phyloP scores from a whole-genome alignment of 2,113 vertebrate genomes.

The Nannospalax galili region DNA sequence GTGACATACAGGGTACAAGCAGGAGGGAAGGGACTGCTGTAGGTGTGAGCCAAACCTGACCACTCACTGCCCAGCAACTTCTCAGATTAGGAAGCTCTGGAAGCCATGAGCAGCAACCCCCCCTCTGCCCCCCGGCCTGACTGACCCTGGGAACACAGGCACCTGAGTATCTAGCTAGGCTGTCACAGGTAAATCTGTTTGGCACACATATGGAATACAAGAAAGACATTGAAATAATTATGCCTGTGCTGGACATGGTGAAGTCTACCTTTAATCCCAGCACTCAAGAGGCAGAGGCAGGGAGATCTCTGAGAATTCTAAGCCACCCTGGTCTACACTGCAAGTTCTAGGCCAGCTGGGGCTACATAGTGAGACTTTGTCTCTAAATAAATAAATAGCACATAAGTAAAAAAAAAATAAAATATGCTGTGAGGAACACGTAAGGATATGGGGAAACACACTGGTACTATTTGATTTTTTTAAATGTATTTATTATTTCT shows the following conservation, averaged over 20 bases:
- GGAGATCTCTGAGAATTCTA: no score
- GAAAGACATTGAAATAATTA: neutral
- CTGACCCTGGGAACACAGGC: neutral
- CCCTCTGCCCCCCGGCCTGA: neutral
- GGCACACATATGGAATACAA: neutral
- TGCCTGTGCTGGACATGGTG: no score
- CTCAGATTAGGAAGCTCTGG: neutral
- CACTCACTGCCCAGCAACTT: rapidly evolving
- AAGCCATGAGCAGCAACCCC: neutral
- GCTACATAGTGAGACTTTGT: no score
- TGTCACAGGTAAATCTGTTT: neutral
- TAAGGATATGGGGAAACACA: neutral
- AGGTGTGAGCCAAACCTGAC: neutral
- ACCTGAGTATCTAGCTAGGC: neutral
- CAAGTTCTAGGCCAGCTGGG: no score
- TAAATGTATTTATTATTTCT: no score
- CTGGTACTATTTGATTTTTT: neutral
- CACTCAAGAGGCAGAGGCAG: no score
- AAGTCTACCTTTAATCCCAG: no score
- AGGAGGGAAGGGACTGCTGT: rapidly evolving
- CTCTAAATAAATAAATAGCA: no score
- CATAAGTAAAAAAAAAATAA: no score
- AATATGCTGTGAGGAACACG: neutral
- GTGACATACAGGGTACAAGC: rapidly evolving
- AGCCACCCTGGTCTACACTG: no score